Evolutionary conservation across 2,113 vertebrate genomes (phyloP).

Genomic region (Corythaixoides concolor): DNA sequence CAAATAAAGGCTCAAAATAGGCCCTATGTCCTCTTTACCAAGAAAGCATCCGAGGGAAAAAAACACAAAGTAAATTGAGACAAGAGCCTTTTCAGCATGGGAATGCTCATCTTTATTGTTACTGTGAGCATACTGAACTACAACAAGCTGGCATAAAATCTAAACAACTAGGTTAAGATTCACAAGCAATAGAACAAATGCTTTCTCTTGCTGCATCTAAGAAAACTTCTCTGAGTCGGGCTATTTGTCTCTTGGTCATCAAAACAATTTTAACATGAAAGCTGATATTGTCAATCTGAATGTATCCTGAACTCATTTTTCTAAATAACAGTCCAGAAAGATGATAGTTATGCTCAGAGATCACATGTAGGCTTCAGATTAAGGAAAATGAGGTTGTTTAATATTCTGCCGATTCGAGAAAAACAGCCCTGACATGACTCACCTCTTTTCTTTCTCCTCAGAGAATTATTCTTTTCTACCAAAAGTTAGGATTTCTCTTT

Average conservation of each 20-base stretch:
- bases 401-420: constrained; percentile 38
- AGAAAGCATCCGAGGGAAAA: not conserved
- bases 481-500: not conserved
- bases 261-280: not conserved
- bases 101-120: not conserved
- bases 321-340: not conserved
- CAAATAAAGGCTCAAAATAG: constrained; percentile 23
- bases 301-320: not conserved
- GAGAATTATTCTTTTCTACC: not conserved
- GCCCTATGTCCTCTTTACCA: not conserved
- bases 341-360: not conserved
- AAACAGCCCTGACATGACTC: constrained; percentile 39
- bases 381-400: not conserved
- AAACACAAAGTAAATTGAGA: not conserved
- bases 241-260: constrained; percentile 1
- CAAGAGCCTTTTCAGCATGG: not conserved
- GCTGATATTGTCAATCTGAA: not conserved
- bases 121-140: not conserved
- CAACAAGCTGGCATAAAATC: not conserved
- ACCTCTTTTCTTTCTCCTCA: not conserved
- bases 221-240: not conserved
- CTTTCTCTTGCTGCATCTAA: not conserved
- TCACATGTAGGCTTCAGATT: not conserved
- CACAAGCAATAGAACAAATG: not conserved
- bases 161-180: not conserved